These are phyloP conservation scores for Actinia equina DNA, from an alignment of 64 coral and sea anemone genomes.

Conservation along the genomic window DNA sequence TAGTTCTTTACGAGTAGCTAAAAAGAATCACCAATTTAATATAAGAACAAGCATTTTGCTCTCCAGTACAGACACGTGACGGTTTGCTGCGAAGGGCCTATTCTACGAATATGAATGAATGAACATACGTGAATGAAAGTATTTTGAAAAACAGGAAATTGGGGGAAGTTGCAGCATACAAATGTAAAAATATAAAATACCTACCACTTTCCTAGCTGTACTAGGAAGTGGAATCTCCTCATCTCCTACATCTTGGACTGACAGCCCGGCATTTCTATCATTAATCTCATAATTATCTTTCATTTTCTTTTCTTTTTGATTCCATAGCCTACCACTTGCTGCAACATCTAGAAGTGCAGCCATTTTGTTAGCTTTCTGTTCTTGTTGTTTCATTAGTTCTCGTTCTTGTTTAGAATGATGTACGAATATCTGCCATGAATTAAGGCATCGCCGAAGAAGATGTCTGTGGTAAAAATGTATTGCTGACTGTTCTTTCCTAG, in stretches of 20 bases:
- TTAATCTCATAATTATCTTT: background rate
- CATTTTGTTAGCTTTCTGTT: slow-evolving; percentile 76
- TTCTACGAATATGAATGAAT: too few species aligned
- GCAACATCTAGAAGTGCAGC: slow-evolving; percentile 73
- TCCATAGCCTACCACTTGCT: slow-evolving; percentile 75
- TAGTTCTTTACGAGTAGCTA: too few species aligned
- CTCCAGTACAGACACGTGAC: too few species aligned
- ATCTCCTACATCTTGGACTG: background rate
- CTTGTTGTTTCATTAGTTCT: slow-evolving; percentile 60
- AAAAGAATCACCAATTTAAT: too few species aligned
- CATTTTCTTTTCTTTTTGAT: slow-evolving; percentile 25
- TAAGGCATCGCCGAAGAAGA: slow-evolving; percentile 41
- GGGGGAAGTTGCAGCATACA: too few species aligned
- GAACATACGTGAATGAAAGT: too few species aligned
- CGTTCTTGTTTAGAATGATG: slow-evolving; percentile 39
- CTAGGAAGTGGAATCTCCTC: slow-evolving; percentile 25
- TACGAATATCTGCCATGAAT: slow-evolving; percentile 55
- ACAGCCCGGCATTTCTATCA: background rate
- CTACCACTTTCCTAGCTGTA: slow-evolving; percentile 81
- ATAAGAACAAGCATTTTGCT: too few species aligned
- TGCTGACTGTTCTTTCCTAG: slow-evolving; percentile 72
- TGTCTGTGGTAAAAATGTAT: slow-evolving; percentile 41
- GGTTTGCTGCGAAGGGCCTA: too few species aligned
- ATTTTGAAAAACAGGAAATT: too few species aligned
- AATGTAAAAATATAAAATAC: too few species aligned